These are phyloP conservation scores for Hypena proboscidalis DNA, from an alignment of 2,888 invertebrate genomes.

Conservation along the genomic window DNA sequence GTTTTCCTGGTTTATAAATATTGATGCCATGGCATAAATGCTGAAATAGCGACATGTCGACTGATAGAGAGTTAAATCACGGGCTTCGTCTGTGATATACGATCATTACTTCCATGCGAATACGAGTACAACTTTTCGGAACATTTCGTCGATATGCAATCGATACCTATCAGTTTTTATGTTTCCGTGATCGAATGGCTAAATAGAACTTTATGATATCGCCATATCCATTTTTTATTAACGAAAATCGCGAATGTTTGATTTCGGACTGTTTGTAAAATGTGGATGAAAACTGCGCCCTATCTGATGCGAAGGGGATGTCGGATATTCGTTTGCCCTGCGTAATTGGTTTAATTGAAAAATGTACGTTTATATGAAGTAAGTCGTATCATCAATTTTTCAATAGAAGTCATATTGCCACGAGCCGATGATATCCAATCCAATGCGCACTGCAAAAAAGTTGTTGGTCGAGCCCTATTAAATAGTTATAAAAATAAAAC, in stretches of 20 bases:
- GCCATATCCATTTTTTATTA: not conserved
- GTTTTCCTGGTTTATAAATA: slow-evolving; percentile 33
- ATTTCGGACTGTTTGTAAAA: not conserved
- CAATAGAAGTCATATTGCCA: not conserved
- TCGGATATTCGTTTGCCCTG: not conserved
- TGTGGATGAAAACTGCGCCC: not conserved
- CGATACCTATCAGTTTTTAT: slow-evolving; percentile 14
- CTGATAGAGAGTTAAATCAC: slow-evolving; percentile 17
- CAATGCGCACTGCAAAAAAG: too few species aligned
- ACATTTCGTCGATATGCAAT: slow-evolving; percentile 17
- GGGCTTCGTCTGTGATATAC: slow-evolving; percentile 15
- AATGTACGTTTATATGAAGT: too few species aligned
- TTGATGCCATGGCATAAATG: slow-evolving; percentile 23
- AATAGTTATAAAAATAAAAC: too few species aligned
- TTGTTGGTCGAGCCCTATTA: too few species aligned
- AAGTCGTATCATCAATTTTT: too few species aligned
- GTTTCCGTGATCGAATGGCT: slow-evolving; percentile 13
- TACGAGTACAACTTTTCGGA: slow-evolving; percentile 54
- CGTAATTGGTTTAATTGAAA: not conserved
- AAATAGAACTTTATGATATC: not conserved
- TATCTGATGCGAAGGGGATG: not conserved
- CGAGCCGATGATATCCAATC: too few species aligned
- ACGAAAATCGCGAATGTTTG: not conserved
- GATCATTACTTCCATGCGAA: slow-evolving; percentile 27
- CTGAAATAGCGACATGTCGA: slow-evolving; percentile 23